phyloP scores from a whole-genome alignment of 2,797 vertebrate species.

The Paramormyrops hopkinsi region DNA sequence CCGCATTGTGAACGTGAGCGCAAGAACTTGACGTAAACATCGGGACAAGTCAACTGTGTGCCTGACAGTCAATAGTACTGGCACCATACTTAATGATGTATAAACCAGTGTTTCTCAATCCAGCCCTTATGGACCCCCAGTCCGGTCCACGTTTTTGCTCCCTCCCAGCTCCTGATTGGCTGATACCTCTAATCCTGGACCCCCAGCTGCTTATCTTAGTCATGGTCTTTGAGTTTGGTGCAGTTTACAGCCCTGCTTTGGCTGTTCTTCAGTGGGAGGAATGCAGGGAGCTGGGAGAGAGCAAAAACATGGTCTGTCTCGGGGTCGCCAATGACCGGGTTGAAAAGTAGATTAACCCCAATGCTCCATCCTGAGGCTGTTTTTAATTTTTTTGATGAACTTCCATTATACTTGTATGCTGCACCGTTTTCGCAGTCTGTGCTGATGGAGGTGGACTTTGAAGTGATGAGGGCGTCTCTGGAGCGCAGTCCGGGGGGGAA shows the following conservation, averaged over 20 bases:
- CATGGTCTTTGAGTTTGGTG: slow-evolving; percentile 49
- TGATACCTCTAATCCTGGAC: slow-evolving; percentile 50
- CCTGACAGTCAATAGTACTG: background rate
- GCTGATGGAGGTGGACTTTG: slow-evolving; percentile 44
- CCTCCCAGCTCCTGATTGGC: slow-evolving; percentile 4
- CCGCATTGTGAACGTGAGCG: background rate
- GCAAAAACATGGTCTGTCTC: background rate
- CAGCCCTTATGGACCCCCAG: background rate
- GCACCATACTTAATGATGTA: background rate
- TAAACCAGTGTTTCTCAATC: background rate
- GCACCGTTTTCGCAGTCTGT: slow-evolving; percentile 15
- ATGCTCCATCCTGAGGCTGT: background rate
- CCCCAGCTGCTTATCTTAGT: slow-evolving; percentile 56
- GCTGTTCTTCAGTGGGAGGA: slow-evolving; percentile 53
- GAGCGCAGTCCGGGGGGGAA: slow-evolving; percentile 62
- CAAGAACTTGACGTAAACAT: background rate
- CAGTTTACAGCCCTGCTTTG: slow-evolving; percentile 60
- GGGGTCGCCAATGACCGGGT: background rate
- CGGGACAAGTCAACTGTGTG: background rate
- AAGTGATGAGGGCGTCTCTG: slow-evolving; percentile 44
- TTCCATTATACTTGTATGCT: background rate
- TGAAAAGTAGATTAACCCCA: background rate
- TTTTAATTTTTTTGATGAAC: background rate
- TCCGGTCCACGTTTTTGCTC: background rate
- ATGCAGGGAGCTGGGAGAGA: background rate